Percentiles rank a stretch among this genome's conserved stretches.
Conservation (phyloP, 2,113 vertebrate genomes). For the Thermophis baileyi region DNA sequence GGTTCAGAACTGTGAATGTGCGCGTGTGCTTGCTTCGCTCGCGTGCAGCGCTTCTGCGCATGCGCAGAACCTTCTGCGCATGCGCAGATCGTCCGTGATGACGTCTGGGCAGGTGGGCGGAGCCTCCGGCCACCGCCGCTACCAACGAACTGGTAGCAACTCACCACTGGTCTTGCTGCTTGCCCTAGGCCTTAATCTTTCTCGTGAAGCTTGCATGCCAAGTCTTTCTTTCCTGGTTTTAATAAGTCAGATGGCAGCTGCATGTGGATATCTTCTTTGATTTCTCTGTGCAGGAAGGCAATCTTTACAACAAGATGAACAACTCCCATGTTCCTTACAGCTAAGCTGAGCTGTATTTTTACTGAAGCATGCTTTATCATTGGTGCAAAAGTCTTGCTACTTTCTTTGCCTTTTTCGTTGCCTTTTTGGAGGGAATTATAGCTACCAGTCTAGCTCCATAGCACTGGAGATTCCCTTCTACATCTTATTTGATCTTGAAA, state of each 20-base stretch:
- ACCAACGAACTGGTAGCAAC: too few relatives aligned
- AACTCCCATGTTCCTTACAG: background rate
- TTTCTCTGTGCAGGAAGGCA: background rate
- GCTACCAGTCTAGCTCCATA: background rate
- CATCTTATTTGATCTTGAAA: background rate
- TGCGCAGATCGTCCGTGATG: too few relatives aligned
- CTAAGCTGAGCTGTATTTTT: background rate
- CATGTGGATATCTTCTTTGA: background rate
- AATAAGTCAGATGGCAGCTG: background rate
- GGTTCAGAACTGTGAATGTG: too few relatives aligned
- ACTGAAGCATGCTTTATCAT: background rate
- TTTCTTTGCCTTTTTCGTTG: background rate
- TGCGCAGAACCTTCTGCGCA: too few relatives aligned
- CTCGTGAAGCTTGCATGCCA: background rate
- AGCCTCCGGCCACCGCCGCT: too few relatives aligned
- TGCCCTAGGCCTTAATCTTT: background rate
- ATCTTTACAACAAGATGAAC: background rate
- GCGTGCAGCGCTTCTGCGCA: too few relatives aligned
- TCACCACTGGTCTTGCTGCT: too few relatives aligned
- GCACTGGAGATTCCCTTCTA: background rate
- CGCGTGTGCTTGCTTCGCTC: too few relatives aligned
- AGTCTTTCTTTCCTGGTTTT: background rate
- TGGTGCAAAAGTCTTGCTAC: background rate
- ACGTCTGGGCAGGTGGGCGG: too few relatives aligned
- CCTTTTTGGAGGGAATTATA: background rate